phyloP scores from a whole-genome alignment of 2,797 vertebrate species.

The Champsocephalus esox region DNA sequence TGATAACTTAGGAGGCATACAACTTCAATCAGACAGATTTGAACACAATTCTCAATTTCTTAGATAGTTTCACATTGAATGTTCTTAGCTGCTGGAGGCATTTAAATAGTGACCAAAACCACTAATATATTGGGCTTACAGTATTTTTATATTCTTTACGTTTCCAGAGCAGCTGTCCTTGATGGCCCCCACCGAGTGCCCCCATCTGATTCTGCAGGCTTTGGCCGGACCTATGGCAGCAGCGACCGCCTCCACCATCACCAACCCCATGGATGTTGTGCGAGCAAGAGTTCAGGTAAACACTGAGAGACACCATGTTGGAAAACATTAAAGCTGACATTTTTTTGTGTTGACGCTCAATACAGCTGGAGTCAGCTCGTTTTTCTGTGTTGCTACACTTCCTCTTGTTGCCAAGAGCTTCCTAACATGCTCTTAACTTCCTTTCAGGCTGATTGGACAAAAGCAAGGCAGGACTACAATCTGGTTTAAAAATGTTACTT shows the following conservation, averaged over 20 bases:
- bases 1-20: too few species aligned
- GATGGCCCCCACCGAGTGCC: slow-evolving; percentile 92
- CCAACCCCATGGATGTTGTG: slow-evolving; percentile 98
- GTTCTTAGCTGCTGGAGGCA: neutral
- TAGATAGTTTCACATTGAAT: neutral
- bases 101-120: neutral
- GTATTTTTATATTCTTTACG: slow-evolving; percentile 17
- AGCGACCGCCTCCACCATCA: slow-evolving; percentile 94
- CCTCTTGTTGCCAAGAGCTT: neutral
- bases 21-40: too few species aligned
- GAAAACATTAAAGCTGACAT: neutral
- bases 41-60: too few species aligned
- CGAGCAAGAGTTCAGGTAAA: slow-evolving; percentile 95
- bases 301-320: neutral
- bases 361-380: neutral
- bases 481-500: too few species aligned
- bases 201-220: slow-evolving; percentile 95
- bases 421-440: neutral
- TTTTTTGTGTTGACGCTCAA: neutral
- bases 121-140: neutral
- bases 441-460: neutral
- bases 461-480: too few species aligned
- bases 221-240: slow-evolving; percentile 95
- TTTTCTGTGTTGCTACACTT: slow-evolving; percentile 4
- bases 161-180: slow-evolving; percentile 91